Base-by-base conservation (phyloP, 2,113 vertebrate genomes). In the Seriola rivoliana region DNA sequence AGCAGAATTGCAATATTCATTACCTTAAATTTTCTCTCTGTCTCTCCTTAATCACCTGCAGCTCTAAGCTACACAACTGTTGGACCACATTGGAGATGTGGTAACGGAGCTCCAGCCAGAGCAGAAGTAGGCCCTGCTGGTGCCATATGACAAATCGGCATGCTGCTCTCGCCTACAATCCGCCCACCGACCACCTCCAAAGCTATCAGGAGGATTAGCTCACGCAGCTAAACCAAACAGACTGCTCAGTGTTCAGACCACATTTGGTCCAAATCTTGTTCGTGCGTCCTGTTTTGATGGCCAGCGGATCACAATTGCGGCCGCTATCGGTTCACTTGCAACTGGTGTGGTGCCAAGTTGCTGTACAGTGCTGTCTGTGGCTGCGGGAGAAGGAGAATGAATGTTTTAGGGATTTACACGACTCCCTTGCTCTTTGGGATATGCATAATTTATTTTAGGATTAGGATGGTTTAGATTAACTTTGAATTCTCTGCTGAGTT, bases 171-270 rank as follows among this genome's bases (percentile, higher is more conserved):
- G 93, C 94, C 95, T 92, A 93, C 92, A 80, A 82, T 88, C 92
- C 93, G 85, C 94, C 94, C 92, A 95, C 93, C 88, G 84, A 79
- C 93, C 92, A 87, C 92, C 94, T 91, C 92, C 92, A 86, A 88
- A 92, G 88, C 90, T 91, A 92, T 87, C 89, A 80, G 89, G 93
- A 93, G 94, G 93, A 94, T 94, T 94, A 93, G 89, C 89, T 93
- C 87, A 91, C 84, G 77, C 89, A 71, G 91, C 90, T 93, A 92
- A 93, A 90, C 84, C 90, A 91, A 93, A 88, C 91, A 93, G 84
- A 86, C 88, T 90, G 87, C 84, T 92, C 82, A 82, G 92, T 92
- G 85, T 91, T 94, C 87, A 92, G 93, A 93, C 84, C 57, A 59
- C 59, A 81, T 89, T 91, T 76, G 85, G 75, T 91, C 91, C 90